phyloP scores from a whole-genome alignment of 2,797 vertebrate genomes.

The Cyclopterus lumpus region DNA sequence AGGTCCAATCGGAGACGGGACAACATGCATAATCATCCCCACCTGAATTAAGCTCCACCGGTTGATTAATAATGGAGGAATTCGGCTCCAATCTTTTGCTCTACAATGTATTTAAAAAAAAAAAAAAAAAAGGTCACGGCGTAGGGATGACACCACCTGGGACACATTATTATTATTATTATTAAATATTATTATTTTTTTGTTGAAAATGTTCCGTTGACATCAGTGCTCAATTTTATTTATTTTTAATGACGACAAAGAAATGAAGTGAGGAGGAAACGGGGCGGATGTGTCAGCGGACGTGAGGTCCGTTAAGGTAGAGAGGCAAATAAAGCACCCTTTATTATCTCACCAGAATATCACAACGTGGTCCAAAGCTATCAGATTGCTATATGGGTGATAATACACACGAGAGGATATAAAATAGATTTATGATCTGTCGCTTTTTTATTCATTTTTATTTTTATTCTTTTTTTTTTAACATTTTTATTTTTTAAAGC shows the following conservation, averaged over 20 bases:
- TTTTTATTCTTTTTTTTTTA: no score
- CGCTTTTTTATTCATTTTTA: slow-evolving; percentile 59
- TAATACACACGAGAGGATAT: slow-evolving; percentile 74
- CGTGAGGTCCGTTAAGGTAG: slow-evolving; percentile 78
- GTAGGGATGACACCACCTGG: slow-evolving; percentile 57
- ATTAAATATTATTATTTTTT: not conserved
- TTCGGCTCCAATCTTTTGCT: slow-evolving; percentile 62
- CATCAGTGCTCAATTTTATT: slow-evolving; percentile 69
- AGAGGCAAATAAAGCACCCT: slow-evolving; percentile 82
- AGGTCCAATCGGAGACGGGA: slow-evolving; percentile 66
- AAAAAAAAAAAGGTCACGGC: slow-evolving; percentile 61
- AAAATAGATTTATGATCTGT: slow-evolving; percentile 78
- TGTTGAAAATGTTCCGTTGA: slow-evolving; percentile 60
- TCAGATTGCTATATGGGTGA: slow-evolving; percentile 75
- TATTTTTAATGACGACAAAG: slow-evolving; percentile 63
- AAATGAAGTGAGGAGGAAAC: slow-evolving; percentile 58
- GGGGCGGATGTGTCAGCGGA: slow-evolving; percentile 61
- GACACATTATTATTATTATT: slow-evolving; percentile 20
- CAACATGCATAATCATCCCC: slow-evolving; percentile 73
- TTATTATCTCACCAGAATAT: slow-evolving; percentile 65
- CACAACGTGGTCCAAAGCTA: slow-evolving; percentile 73
- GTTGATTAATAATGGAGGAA: slow-evolving; percentile 68
- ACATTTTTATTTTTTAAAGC: slow-evolving; percentile 40
- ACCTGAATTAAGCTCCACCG: slow-evolving; percentile 57
- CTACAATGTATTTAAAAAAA: slow-evolving; percentile 55